These are phyloP conservation scores for Lepus townsendii DNA, from an alignment of 2,797 vertebrate genomes.

Conservation along the genomic window DNA sequence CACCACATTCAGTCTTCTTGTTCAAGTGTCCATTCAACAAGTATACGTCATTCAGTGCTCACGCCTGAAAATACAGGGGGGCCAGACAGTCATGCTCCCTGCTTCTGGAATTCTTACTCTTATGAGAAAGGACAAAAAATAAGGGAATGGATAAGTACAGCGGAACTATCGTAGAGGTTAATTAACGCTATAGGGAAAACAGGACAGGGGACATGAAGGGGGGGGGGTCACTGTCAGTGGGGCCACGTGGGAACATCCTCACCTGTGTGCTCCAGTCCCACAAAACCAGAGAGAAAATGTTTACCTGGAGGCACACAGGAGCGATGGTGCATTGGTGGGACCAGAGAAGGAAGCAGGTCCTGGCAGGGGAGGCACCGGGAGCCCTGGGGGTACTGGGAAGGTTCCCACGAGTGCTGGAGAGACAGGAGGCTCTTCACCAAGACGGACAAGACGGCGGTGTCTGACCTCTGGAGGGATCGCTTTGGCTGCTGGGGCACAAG, in stretches of 20 bases:
- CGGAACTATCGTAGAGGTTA: background rate
- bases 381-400: background rate
- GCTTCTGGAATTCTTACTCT: conserved; percentile 32
- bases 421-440: background rate
- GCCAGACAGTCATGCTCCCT: background rate
- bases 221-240: background rate
- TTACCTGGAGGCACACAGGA: background rate
- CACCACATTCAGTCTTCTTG: background rate
- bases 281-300: background rate
- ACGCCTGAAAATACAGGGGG: background rate
- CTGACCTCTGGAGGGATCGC: background rate
- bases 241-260: background rate
- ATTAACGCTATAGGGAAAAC: background rate
- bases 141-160: background rate
- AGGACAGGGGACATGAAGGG: background rate
- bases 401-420: background rate
- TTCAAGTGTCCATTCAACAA: conserved; percentile 22
- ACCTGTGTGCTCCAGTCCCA: background rate
- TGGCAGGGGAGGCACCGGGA: background rate
- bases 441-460: background rate
- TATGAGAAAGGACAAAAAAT: background rate
- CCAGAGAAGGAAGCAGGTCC: background rate
- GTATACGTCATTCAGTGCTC: background rate
- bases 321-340: accelerated
- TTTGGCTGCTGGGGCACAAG: background rate